Evolutionary conservation across 2,113 vertebrate genomes (phyloP), one percentile per base, ranked within the genome.

Genomic region (Sialia sialis): DNA sequence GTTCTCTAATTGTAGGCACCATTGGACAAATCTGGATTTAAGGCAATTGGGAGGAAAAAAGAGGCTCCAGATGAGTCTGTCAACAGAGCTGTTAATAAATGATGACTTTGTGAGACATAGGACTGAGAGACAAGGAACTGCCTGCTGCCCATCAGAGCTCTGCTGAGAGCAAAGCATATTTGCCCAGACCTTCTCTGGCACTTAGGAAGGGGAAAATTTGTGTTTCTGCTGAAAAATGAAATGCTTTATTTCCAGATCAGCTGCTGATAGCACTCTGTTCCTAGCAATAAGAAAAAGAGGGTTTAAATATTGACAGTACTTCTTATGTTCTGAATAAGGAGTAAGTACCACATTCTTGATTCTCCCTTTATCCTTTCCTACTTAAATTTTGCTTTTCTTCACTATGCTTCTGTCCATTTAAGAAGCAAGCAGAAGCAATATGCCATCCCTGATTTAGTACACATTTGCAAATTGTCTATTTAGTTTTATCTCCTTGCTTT

Each of bases 81-180:
- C 44, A 89, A 44, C 54, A 81, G 64, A 52, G 39, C 25, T 90
- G 60, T 94, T 87, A 94, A 89, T 91, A 95, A 94, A 75, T 78
- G 39, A 72, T 82, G 73, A 10, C 30, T 73, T 90, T 68, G 43
- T 93, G 83, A 55, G 63, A 18, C 44, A n/a, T 0, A 0, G 48
- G 66, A 82, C 73, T 62, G 64, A 78, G 60, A 56, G 90, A 68
- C 64, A 68, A 56, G 87, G 64, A 64, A 52, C 80, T 92, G 84
- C 81, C 91, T 95, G 89, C 86, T 89, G 84, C 80, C 92, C 77
- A 54, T 58, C 80, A 64, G 70, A 14, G 36, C 44, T 18, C 87
- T 75, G 76, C 81, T 94, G 93, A 94, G 77, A 89, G 73, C n/a
- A 84, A 94, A 92, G 87, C 41, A 49, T 68, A 66, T 95, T 94